Evolutionary conservation across 1,140 invertebrate genomes (phyloP).

Genomic region (Samia ricini): DNA sequence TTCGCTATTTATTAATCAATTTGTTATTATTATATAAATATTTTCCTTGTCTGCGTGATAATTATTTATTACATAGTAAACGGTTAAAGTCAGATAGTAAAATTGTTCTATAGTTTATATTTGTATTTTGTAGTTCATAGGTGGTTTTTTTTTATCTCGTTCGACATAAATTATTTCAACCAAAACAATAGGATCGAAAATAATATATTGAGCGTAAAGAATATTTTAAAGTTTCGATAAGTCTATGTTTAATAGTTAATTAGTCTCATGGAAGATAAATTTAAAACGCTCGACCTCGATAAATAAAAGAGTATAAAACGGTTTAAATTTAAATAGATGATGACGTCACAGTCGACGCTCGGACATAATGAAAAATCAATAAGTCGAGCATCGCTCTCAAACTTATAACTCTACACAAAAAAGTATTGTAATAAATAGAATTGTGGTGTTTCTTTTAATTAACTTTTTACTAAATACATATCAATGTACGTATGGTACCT

Average conservation of each 20-base stretch:
- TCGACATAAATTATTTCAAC: background rate
- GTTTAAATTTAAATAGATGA: conserved; percentile 11
- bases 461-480: no score
- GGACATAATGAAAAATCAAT: conserved; percentile 13
- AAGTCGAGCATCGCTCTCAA: background rate
- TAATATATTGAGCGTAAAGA: no score
- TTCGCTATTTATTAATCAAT: no score
- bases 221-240: no score
- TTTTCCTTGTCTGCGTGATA: no score
- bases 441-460: no score
- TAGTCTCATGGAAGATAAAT: background rate
- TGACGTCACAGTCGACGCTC: conserved; percentile 5
- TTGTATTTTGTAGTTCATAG: background rate
- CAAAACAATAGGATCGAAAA: background rate
- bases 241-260: background rate
- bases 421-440: background rate
- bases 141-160: background rate
- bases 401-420: background rate
- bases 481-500: no score
- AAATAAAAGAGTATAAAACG: background rate
- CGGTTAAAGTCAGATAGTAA: background rate
- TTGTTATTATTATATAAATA: no score
- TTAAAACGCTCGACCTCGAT: conserved; percentile 6
- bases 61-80: background rate
- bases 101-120: background rate